Evolutionary conservation across 1,140 invertebrate genomes (phyloP), one percentile per base, ranked within the genome.

Genomic region (Lordiphosa clarofinis): DNA sequence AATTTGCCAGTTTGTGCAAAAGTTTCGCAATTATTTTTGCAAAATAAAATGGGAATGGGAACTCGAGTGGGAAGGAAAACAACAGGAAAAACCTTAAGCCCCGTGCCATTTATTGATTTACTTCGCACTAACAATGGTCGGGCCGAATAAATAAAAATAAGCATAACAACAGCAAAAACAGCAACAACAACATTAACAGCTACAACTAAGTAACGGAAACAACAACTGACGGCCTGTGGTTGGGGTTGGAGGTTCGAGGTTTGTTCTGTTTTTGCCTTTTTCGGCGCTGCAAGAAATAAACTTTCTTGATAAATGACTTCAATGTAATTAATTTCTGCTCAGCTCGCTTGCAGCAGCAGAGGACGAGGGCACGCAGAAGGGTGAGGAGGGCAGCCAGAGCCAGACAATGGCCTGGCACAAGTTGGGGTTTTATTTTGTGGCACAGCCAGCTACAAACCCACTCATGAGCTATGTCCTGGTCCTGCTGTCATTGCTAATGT

Each of bases 291-390:
- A 84, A 84, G 78, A 84, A 82, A 84, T 84, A 84, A 84, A 84
- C 78, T 84, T 84, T 84, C 78, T 84, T 84, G 78, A 84, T 84
- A 84, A 84, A 84, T 84, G 78, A 84, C 78, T 84, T 84, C 78
- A 84, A 84, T 84, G 78, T 84, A 84, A 84, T 84, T 84, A 84
- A 84, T 84, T 84, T 84, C 69, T 78, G 73, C 78, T 78, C 73
- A 84, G 58, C 48, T 70, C 64, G 64, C 78, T 78, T 76, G 78
- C 73, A 73, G 61, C 59, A 21, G 12, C 40, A 53, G 31, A 46
- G 37, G 6, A 37, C 19, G 9, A 11, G 12, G 10, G 12, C 11
- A 28, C 13, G 9, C 21, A 19, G 2, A 31, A 39, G n/a, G 13
- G 4, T 6, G n/a, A 40, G 5, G 13, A 12, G 21, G 8, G 28